Base-by-base conservation (phyloP, 2,797 vertebrate species). In the Morelia viridis region DNA sequence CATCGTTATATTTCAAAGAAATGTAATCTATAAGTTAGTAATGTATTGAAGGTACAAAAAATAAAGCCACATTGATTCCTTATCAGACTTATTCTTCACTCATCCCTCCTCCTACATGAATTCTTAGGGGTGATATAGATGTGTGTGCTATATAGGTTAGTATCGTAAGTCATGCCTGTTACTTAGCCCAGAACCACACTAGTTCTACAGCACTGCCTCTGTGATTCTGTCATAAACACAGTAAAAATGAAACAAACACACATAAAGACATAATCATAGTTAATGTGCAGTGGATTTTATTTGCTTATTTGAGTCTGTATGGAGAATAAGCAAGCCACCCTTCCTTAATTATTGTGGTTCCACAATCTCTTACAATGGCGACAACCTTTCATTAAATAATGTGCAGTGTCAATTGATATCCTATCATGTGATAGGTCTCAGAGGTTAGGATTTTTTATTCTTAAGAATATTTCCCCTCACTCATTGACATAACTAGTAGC, bases 401-500 rank as follows among this genome's bases (percentile, higher is more conserved):
- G 17, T 88, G 62, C 53, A 76, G 10, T 57, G 57, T 41, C 35
- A 61, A 15, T 24, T 56, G 8, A 60, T 92, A 61, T 50, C 28
- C n/a, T 61, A 15, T 62, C 17, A 31, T 46, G 22, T 61, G 57
- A 35, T 85, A 57, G 11, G 3, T 62, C 65, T 7, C 56, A 46
- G 35, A n/a, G 4, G 56, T 84, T 7, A 64, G 56, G 46, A 58
- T 57, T 62, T 92, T 83, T 31, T 19, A 83, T 46, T 24, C 64
- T 90, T 53, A 68, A 90, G 64, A 3, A 56, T 95, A 92, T 76
- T 93, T 94, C 93, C 86, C 71, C 46, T 90, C 87, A 58, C 2
- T 0, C 90, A 90, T 64, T 89, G 89, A 88, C 17, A 53, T 94
- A 64, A 80, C 91, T 57, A 86, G 87, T 64, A 83, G 8, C 53